Percentiles rank a stretch among this genome's conserved stretches.
phyloP scores from a whole-genome alignment of 1,140 invertebrate species.

The Mesaphorura yosii region DNA sequence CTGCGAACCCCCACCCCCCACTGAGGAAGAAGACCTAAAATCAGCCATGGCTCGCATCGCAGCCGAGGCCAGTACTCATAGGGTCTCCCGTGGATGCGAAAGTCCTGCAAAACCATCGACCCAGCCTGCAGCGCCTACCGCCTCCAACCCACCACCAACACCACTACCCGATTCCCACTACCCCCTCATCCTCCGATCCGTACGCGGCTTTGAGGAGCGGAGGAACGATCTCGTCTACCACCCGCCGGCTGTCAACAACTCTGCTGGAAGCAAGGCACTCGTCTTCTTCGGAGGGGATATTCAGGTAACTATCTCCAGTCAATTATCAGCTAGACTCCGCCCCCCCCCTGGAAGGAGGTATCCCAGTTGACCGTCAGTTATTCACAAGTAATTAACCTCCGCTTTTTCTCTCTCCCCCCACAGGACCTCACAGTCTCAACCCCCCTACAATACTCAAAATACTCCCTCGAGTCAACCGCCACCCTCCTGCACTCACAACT shows the following conservation, averaged over 20 bases:
- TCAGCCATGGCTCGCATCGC: too few species aligned
- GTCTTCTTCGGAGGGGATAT: constrained; percentile 77
- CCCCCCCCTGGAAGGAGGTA: neutral
- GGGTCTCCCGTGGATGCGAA: too few species aligned
- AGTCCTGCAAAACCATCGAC: too few species aligned
- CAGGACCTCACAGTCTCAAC: neutral
- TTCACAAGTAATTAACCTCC: neutral
- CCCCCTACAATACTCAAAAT: neutral
- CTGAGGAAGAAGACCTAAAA: too few species aligned
- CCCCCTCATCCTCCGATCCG: neutral
- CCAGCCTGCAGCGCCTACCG: too few species aligned
- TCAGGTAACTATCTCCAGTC: constrained; percentile 46
- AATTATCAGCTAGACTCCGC: neutral
- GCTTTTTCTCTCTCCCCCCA: neutral
- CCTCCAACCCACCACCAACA: too few species aligned
- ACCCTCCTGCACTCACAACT: constrained; percentile 53
- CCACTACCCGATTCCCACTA: too few species aligned
- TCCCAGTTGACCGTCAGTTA: neutral
- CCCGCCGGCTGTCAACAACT: constrained; percentile 4
- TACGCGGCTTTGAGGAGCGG: neutral
- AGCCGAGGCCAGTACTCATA: too few species aligned
- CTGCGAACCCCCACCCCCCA: too few species aligned
- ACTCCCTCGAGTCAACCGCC: constrained; percentile 39
- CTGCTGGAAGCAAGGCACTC: constrained; percentile 40
- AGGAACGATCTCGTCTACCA: constrained; percentile 12